These are phyloP conservation scores for Nysson spinosus DNA, from an alignment of 2,888 invertebrate species.

Conservation along the genomic window DNA sequence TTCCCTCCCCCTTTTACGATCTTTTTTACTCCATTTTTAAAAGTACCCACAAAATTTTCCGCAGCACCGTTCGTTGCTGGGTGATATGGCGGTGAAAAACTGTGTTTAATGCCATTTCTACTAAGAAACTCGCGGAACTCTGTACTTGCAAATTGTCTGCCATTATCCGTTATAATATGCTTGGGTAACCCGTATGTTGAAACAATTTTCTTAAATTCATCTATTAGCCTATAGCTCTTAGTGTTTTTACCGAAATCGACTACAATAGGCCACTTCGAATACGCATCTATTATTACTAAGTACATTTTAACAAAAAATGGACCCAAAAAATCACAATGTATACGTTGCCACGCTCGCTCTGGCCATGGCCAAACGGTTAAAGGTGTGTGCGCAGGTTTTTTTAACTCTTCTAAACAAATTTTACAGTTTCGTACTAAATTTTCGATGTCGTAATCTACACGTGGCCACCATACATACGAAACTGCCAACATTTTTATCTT, in stretches of 20 bases:
- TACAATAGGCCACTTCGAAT: constrained; percentile 57
- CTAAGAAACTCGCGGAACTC: too few species aligned
- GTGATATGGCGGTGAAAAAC: too few species aligned
- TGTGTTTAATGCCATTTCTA: too few species aligned
- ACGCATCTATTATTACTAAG: constrained; percentile 53
- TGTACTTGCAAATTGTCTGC: constrained; percentile 29
- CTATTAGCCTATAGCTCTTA: constrained; percentile 15
- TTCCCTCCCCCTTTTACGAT: too few species aligned
- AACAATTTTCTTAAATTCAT: constrained; percentile 12
- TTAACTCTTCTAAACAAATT: constrained; percentile 22
- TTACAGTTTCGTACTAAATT: constrained; percentile 16
- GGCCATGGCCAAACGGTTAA: constrained; percentile 42
- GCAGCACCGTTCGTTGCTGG: too few species aligned
- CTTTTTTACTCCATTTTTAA: too few species aligned
- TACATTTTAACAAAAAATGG: too few species aligned
- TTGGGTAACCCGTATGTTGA: constrained; percentile 9
- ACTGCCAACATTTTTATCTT: constrained; percentile 45
- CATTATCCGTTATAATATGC: constrained; percentile 37
- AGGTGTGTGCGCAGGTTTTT: constrained; percentile 29
- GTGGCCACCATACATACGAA: constrained; percentile 43
- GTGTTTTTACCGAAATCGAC: constrained; percentile 32
- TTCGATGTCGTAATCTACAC: constrained; percentile 9
- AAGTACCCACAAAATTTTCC: too few species aligned
- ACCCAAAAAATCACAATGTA: constrained; percentile 22
- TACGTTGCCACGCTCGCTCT: constrained; percentile 35